Evolutionary conservation across 2,113 vertebrate genomes (phyloP).

Genomic region (Poicephalus meyeri): DNA sequence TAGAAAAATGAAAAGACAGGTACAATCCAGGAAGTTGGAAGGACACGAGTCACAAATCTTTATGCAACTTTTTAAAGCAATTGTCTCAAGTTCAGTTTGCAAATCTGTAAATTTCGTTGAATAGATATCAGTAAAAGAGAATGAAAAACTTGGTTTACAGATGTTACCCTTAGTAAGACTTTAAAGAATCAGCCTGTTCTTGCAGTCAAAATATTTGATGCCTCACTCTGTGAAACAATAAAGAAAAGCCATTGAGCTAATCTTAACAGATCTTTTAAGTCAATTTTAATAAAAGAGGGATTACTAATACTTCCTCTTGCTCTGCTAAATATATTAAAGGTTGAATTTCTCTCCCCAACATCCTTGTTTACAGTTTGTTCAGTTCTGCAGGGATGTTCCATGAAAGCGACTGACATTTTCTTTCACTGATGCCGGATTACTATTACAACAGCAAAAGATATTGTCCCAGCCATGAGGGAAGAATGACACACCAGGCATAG

Average conservation of each 20-base stretch:
- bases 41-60: neutral
- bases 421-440: constrained; percentile 21
- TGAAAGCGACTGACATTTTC: neutral
- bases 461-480: neutral
- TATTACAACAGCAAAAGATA: neutral
- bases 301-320: constrained; percentile 25
- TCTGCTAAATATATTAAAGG: constrained; percentile 37
- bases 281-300: constrained; percentile 59
- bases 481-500: neutral
- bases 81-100: neutral
- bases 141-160: neutral
- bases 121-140: neutral
- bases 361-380: neutral
- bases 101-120: neutral
- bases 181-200: neutral
- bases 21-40: neutral
- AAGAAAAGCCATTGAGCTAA: neutral
- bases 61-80: neutral
- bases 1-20: neutral
- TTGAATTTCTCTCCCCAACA: constrained; percentile 20
- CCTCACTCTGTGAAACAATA: constrained; percentile 16
- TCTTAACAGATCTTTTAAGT: constrained; percentile 33
- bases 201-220: constrained; percentile 7
- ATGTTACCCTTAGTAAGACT: neutral
- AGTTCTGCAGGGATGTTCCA: constrained; percentile 19